Base-by-base conservation (phyloP, 2,797 vertebrate genomes). In the Centropyge bicolor region DNA sequence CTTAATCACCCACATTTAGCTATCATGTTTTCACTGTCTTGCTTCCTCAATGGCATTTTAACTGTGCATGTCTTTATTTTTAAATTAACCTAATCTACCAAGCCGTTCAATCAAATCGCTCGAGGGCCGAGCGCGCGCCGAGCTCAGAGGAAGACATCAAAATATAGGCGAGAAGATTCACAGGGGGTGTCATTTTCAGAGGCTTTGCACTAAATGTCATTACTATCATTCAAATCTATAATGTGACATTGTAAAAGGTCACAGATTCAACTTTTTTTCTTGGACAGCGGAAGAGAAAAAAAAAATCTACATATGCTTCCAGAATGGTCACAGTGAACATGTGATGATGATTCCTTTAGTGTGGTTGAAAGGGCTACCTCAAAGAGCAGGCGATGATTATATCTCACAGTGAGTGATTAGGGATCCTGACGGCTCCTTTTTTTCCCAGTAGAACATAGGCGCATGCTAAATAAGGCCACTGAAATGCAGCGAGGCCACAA, bases 151-250 rank as follows among this genome's bases (percentile, higher is more conserved):
- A 70, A 83, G 64, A 68, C 74, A 49, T 83, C 55, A 46, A 62
- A 82, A 78, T 62, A 61, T 0, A 61, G 66, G 24, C 1, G 0
- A 38, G 61, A 76, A 85, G 87, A 92, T 88, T 88, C 88, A 85
- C 64, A 48, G 73, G 64, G 68, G 55, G 79, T 75, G 69, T 90
- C 83, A 51, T 86, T 67, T 89, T 82, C 64, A 77, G 69, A 79
- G 59, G 65, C 82, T 74, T 57, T 41, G 68, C 41, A 35, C 82
- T 71, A 92, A 94, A 95, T 93, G 93, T 86, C 90, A 91, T 84
- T 84, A 73, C 83, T 79, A 91, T 94, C 83, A 83, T 93, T 88
- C 88, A 93, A 85, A 92, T 89, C 74, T 81, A 74, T 86, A 86
- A 86, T 86, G 73, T 9, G 52, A 75, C 70, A 61, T 68, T 60